A percentile compares a stretch with the other conserved stretches of the same genome.
These are phyloP conservation scores for Laspeyria flexula DNA, from an alignment of 2,888 invertebrate genomes.

Conservation along the genomic window DNA sequence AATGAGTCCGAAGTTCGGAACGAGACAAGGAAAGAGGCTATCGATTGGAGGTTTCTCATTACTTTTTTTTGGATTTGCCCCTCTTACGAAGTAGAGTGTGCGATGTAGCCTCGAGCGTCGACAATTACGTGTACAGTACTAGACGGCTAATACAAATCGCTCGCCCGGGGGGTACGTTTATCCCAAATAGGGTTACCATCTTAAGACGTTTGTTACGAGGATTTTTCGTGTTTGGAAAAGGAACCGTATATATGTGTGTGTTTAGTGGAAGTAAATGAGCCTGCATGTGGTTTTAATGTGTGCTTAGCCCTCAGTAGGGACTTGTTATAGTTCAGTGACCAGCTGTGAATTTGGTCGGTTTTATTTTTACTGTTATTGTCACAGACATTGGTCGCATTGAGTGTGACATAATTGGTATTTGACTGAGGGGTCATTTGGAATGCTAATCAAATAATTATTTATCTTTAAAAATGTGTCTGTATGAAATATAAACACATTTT, in stretches of 20 bases:
- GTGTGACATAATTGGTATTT: too few relatives aligned
- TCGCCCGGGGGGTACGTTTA: slow-evolving; percentile 78
- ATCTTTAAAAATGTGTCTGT: too few relatives aligned
- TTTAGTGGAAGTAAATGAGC: slow-evolving; percentile 16
- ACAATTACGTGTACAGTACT: slow-evolving; percentile 83
- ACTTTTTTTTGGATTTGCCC: slow-evolving; percentile 68
- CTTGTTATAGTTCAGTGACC: slow-evolving; percentile 5
- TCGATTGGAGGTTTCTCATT: slow-evolving; percentile 64
- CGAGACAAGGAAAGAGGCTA: slow-evolving; percentile 46
- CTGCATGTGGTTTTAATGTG: slow-evolving; percentile 14
- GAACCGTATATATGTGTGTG: slow-evolving; percentile 29
- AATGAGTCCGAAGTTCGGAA: slow-evolving; percentile 40
- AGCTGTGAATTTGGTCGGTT: slow-evolving; percentile 1
- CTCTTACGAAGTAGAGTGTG: slow-evolving; percentile 71
- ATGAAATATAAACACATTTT: too few relatives aligned
- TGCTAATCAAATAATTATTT: too few relatives aligned
- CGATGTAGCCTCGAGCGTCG: slow-evolving; percentile 74
- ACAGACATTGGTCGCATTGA: not conserved
- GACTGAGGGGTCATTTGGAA: not conserved
- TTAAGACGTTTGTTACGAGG: slow-evolving; percentile 32
- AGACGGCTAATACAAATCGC: slow-evolving; percentile 85
- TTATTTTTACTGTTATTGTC: not conserved
- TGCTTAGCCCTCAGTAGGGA: slow-evolving; percentile 10
- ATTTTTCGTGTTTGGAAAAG: slow-evolving; percentile 25
- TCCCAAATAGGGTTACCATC: slow-evolving; percentile 58